Percentiles rank a stretch among this genome's conserved stretches.
These are phyloP conservation scores for Cirrhinus mrigala DNA, from an alignment of 2,797 vertebrate genomes.

Conservation along the genomic window DNA sequence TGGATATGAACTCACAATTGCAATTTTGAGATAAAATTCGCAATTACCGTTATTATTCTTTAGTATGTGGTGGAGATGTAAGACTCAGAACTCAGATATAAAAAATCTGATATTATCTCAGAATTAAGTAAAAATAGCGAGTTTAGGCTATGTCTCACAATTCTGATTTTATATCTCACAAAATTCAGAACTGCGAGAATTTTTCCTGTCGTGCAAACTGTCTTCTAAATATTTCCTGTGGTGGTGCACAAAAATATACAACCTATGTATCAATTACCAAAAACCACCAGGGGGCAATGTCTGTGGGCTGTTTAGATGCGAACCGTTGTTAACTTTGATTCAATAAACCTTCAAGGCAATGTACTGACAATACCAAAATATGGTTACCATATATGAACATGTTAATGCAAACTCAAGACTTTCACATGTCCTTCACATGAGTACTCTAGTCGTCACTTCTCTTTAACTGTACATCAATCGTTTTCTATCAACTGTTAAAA, in stretches of 20 bases:
- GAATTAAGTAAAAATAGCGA: neutral
- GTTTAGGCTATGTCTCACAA: neutral
- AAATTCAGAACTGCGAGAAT: neutral
- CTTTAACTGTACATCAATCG: conserved; percentile 10
- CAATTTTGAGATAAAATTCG: no score
- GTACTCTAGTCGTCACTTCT: conserved; percentile 9
- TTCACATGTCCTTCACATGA: neutral
- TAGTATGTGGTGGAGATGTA: neutral
- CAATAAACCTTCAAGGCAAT: neutral
- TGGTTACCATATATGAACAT: neutral
- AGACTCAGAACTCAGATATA: neutral
- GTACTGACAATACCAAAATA: neutral
- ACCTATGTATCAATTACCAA: neutral
- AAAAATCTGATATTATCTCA: neutral
- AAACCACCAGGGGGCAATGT: conserved; percentile 2
- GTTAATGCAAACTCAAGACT: neutral
- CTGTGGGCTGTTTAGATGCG: neutral
- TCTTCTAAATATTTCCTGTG: neutral
- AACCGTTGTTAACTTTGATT: neutral
- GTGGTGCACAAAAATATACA: neutral
- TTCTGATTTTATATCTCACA: neutral
- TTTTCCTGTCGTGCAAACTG: neutral
- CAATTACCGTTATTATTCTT: neutral
- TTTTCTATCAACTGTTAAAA: conserved; percentile 5
- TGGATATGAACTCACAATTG: neutral